Conservation (phyloP, 1,140 invertebrate species). For the Linepithema humile region DNA sequence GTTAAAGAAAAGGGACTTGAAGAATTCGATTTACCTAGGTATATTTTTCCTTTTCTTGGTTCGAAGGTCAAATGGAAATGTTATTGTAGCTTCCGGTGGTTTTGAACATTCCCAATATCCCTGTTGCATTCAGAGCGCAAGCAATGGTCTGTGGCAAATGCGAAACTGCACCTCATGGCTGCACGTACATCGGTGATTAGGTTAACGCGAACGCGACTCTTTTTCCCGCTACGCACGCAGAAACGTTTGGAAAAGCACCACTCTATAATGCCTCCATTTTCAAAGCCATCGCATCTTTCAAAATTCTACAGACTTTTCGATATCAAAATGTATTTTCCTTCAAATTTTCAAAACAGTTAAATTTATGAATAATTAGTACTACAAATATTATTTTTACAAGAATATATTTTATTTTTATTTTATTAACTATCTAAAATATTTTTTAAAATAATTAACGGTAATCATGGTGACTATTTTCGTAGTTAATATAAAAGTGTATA, state of each 20-base stretch:
- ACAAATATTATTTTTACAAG: background rate
- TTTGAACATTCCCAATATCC: constrained; percentile 54
- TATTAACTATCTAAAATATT: background rate
- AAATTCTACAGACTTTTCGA: background rate
- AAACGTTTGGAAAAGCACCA: constrained; percentile 14
- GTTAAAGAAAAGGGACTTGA: background rate
- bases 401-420: background rate
- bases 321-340: background rate
- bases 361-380: background rate
- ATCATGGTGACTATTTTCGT: background rate
- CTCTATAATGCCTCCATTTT: background rate
- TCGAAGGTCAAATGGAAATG: constrained; percentile 55
- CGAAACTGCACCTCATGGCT: constrained; percentile 51
- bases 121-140: constrained; percentile 55
- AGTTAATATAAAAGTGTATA: background rate
- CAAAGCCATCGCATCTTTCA: background rate
- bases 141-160: constrained; percentile 67
- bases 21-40: constrained; percentile 22
- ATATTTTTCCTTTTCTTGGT: background rate
- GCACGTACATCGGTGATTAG: constrained; percentile 66
- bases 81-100: constrained; percentile 49
- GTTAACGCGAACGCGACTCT: constrained; percentile 62
- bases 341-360: background rate
- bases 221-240: constrained; percentile 33
- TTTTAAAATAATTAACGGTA: background rate